Conservation (phyloP, 2,888 invertebrate genomes). For the Caenorhabditis drosophilae region DNA sequence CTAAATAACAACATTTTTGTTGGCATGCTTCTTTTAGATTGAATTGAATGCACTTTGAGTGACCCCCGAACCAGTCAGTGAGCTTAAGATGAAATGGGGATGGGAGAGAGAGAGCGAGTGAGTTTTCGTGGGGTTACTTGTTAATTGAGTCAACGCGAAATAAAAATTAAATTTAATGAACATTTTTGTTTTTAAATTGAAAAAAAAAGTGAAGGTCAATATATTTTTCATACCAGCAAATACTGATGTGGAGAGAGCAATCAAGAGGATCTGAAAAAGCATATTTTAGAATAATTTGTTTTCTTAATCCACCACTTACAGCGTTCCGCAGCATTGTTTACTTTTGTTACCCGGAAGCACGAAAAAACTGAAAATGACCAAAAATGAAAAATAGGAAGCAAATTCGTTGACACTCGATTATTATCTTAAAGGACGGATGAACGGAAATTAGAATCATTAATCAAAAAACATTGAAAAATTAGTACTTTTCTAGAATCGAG, state of each 20-base stretch:
- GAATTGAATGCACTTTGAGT: too few species aligned
- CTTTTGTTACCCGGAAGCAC: slow-evolving; percentile 40
- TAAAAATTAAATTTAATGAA: too few species aligned
- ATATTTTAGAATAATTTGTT: not conserved
- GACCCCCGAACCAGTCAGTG: too few species aligned
- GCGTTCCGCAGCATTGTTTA: slow-evolving; percentile 24
- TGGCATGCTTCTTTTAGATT: too few species aligned
- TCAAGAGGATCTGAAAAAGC: slow-evolving; percentile 12
- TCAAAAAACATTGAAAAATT: slow-evolving; percentile 2
- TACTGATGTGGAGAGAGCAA: slow-evolving; percentile 15
- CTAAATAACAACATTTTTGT: too few species aligned
- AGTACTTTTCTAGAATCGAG: too few species aligned
- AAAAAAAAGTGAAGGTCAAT: too few species aligned
- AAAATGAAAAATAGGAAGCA: not conserved
- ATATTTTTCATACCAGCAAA: slow-evolving; percentile 9
- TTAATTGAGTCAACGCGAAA: too few species aligned
- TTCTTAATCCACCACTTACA: slow-evolving; percentile 1
- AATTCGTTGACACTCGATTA: not conserved
- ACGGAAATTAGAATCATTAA: not conserved
- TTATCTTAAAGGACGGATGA: not conserved
- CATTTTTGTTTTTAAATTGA: too few species aligned
- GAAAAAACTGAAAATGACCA: slow-evolving; percentile 25
- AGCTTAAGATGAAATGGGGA: too few species aligned
- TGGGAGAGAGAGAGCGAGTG: too few species aligned
- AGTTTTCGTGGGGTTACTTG: too few species aligned